A percentile compares a stretch with the other conserved stretches of the same genome.
phyloP scores from a whole-genome alignment of 2,888 invertebrate genomes.

The Ptycholaimellus sp. region DNA sequence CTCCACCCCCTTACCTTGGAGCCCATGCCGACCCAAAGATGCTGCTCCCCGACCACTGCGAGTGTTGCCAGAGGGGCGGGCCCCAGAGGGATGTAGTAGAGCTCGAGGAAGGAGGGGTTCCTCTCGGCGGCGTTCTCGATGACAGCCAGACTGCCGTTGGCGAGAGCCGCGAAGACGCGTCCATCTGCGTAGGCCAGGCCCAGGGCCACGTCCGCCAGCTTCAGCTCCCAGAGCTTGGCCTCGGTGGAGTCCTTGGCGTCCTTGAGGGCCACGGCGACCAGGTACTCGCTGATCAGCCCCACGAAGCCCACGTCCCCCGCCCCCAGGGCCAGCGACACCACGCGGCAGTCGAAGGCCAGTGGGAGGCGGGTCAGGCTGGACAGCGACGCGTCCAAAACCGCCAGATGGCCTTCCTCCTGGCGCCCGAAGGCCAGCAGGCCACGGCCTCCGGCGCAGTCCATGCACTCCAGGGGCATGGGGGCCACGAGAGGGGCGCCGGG shows the following conservation, averaged over 20 bases:
- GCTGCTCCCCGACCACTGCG: constrained; percentile 19
- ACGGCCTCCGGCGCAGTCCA: background rate
- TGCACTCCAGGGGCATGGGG: no score
- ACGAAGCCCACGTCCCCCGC: constrained; percentile 28
- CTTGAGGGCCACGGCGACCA: constrained; percentile 26
- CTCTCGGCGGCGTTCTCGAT: constrained; percentile 26
- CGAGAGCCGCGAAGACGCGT: constrained; percentile 31
- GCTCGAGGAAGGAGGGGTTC: constrained; percentile 23
- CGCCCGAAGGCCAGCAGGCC: constrained; percentile 7
- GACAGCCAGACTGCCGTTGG: constrained; percentile 33
- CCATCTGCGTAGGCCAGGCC: constrained; percentile 26
- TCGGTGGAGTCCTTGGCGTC: constrained; percentile 7
- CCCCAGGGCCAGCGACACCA: constrained; percentile 28
- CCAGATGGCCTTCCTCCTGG: constrained; percentile 12
- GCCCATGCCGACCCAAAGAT: constrained; percentile 32
- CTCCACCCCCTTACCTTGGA: no score
- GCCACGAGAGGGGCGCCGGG: no score
- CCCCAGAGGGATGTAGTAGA: constrained; percentile 32
- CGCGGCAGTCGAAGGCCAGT: constrained; percentile 32
- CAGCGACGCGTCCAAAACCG: constrained; percentile 13
- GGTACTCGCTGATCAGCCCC: constrained; percentile 28
- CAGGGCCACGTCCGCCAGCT: constrained; percentile 31
- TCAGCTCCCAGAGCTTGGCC: constrained; percentile 29
- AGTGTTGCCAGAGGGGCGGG: constrained; percentile 30
- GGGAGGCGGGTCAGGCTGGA: no score